phyloP scores from a whole-genome alignment of 1,140 invertebrate genomes.

The Streblospio benedicti region DNA sequence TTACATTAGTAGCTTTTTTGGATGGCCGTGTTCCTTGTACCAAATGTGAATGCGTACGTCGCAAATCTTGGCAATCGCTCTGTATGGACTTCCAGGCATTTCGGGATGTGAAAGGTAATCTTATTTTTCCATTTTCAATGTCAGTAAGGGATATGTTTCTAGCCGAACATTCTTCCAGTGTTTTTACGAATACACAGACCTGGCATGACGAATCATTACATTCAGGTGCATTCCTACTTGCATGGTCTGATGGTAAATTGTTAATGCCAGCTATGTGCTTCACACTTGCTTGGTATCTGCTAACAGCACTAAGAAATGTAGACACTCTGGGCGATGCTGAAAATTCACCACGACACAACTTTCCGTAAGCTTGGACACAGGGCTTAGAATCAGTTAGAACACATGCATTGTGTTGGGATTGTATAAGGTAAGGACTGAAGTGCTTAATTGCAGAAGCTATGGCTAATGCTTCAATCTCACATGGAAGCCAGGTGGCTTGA shows the following conservation, averaged over 20 bases:
- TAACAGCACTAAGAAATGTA: constrained; percentile 18
- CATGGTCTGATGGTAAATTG: constrained; percentile 19
- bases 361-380: constrained; percentile 23
- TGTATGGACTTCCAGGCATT: constrained; percentile 16
- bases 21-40: constrained; percentile 22
- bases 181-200: constrained; percentile 4
- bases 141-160: background rate
- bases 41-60: constrained; percentile 20
- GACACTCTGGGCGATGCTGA: constrained; percentile 19
- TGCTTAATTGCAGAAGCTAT: constrained; percentile 22
- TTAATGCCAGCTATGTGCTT: constrained; percentile 15
- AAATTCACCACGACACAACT: constrained; percentile 23
- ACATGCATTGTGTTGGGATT: constrained; percentile 13
- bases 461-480: constrained; percentile 22
- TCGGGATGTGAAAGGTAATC: constrained; percentile 17
- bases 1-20: constrained; percentile 20
- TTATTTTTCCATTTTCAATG: too few species aligned
- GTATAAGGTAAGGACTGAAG: constrained; percentile 21
- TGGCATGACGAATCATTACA: constrained; percentile 10
- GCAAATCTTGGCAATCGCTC: constrained; percentile 20
- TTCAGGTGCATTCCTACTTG: constrained; percentile 18
- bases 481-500: constrained; percentile 23
- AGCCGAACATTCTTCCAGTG: background rate
- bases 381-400: constrained; percentile 23
- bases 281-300: constrained; percentile 17